Percentiles rank a stretch among this genome's conserved stretches.
phyloP scores from a whole-genome alignment of 1,140 invertebrate genomes.

The Parapsyche elsis region DNA sequence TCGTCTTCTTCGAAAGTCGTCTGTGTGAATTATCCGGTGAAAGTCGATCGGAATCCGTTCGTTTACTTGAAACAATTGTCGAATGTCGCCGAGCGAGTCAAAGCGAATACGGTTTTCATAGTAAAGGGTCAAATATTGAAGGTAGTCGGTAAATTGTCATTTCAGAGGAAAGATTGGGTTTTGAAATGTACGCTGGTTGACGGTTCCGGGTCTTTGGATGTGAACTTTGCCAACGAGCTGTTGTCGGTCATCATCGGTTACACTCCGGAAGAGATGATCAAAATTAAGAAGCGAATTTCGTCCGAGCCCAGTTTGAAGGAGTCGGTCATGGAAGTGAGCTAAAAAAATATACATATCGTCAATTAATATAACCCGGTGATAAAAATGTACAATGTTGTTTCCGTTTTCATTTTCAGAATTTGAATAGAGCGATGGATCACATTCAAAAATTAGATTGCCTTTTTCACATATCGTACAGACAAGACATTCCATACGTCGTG shows the following conservation, averaged over 20 bases:
- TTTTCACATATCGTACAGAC: constrained; percentile 34
- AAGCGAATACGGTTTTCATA: constrained; percentile 59
- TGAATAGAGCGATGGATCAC: constrained; percentile 41
- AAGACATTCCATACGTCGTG: constrained; percentile 41
- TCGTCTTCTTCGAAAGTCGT: not conserved
- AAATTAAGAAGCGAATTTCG: constrained; percentile 60
- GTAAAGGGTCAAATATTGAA: constrained; percentile 63
- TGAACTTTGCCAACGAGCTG: constrained; percentile 62
- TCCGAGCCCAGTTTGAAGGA: constrained; percentile 59
- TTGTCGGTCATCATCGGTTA: constrained; percentile 61
- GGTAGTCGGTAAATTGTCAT: constrained; percentile 60
- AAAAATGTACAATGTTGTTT: not conserved
- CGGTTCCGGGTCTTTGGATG: constrained; percentile 61
- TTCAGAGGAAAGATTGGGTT: constrained; percentile 61
- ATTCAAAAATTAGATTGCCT: constrained; percentile 46
- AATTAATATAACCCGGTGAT: not conserved
- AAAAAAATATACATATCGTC: not conserved
- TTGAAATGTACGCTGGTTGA: constrained; percentile 62
- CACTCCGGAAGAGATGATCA: constrained; percentile 61
- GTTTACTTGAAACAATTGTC: constrained; percentile 64
- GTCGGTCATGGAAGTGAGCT: constrained; percentile 58
- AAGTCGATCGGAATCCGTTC: constrained; percentile 59
- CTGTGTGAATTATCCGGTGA: constrained; percentile 49
- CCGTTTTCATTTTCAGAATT: constrained; percentile 48
- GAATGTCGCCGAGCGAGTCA: constrained; percentile 57